These are phyloP conservation scores for Mesitornis unicolor DNA, from an alignment of 2,113 vertebrate genomes.

Conservation along the genomic window DNA sequence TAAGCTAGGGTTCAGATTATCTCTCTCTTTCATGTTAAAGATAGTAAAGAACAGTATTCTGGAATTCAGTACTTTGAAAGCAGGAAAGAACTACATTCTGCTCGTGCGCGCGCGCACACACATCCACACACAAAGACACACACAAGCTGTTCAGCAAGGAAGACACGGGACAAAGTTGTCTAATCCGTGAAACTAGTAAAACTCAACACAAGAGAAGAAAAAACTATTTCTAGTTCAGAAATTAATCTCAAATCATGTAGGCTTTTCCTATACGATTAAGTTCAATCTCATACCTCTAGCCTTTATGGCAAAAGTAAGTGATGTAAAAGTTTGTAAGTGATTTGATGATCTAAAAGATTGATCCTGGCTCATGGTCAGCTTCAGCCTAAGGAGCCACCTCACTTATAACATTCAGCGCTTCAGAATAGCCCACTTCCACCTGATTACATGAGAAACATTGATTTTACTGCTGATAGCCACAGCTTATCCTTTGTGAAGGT, in stretches of 20 bases:
- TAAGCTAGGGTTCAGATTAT: not conserved
- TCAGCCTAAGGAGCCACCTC: not conserved
- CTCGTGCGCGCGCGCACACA: too few relatives aligned
- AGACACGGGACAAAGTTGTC: fast-evolving
- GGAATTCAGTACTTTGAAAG: not conserved
- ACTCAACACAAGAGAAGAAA: not conserved
- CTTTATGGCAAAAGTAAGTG: not conserved
- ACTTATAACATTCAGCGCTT: not conserved
- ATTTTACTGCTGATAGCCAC: not conserved
- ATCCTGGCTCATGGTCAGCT: not conserved
- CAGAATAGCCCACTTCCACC: not conserved
- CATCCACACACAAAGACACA: not conserved
- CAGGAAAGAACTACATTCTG: not conserved
- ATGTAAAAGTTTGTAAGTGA: not conserved
- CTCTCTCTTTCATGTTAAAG: not conserved
- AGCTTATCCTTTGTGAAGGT: not conserved
- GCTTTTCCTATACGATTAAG: not conserved
- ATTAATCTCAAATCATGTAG: not conserved
- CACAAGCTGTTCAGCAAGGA: not conserved
- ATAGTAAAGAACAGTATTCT: not conserved
- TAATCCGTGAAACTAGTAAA: not conserved
- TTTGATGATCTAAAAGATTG: not conserved
- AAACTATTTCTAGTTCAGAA: not conserved
- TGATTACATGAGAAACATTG: not conserved
- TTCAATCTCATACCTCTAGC: not conserved